phyloP scores from a whole-genome alignment of 2,113 vertebrate genomes.

The Grammomys surdaster region DNA sequence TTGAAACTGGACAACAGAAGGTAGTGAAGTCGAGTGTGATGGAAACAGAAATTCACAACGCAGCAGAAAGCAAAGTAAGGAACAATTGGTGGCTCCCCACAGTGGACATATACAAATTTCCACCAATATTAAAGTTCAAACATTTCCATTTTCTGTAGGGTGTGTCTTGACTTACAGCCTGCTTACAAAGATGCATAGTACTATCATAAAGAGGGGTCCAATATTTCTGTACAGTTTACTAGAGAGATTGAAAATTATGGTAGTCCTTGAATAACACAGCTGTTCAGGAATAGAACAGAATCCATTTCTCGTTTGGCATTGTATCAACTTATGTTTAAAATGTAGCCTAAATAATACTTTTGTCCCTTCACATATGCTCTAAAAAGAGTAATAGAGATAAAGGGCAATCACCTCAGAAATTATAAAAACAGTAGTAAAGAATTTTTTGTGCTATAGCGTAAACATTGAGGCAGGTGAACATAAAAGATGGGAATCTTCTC shows the following conservation, averaged over 20 bases:
- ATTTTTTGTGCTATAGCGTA: background rate
- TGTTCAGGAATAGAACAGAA: background rate
- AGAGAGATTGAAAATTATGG: background rate
- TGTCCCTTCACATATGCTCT: background rate
- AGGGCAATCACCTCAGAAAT: background rate
- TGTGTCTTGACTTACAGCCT: background rate
- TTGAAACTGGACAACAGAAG: background rate
- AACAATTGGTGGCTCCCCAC: background rate
- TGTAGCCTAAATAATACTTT: background rate
- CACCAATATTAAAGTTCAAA: background rate
- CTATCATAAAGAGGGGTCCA: background rate
- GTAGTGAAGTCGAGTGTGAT: background rate
- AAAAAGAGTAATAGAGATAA: constrained; percentile 5
- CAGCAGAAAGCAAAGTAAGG: background rate
- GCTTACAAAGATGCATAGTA: background rate
- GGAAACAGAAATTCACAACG: background rate
- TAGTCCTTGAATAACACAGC: background rate
- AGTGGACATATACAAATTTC: background rate
- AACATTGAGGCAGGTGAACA: background rate
- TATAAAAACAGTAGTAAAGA: background rate
- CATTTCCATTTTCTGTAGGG: background rate
- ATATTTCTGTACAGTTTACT: background rate
- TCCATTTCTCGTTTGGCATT: background rate
- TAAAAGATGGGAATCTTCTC: background rate
- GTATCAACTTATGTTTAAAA: background rate